Evolutionary conservation across 2,113 vertebrate species (phyloP).

Genomic region (Hydrochoerus hydrochaeris): DNA sequence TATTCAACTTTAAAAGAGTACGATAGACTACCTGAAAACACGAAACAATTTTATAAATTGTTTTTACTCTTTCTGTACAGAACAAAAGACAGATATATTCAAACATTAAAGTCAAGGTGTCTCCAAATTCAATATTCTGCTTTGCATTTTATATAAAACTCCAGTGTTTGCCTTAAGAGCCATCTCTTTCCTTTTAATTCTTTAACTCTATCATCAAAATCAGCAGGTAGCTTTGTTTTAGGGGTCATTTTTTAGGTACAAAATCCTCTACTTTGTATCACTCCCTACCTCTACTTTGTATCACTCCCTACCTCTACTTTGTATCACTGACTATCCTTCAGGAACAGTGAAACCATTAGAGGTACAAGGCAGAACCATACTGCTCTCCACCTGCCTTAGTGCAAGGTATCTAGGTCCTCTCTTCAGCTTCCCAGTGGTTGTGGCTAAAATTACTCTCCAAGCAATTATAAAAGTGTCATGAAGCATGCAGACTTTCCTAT

Average conservation of each 20-base stretch:
- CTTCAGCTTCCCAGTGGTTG: not conserved
- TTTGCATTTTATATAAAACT: not conserved
- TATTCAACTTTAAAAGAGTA: not conserved
- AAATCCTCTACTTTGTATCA: not conserved
- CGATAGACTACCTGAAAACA: not conserved
- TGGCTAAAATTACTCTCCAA: not conserved
- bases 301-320: not conserved
- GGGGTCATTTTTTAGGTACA: constrained; percentile 10
- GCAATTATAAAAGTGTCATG: not conserved
- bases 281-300: not conserved
- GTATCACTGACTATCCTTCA: not conserved
- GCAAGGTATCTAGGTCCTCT: not conserved
- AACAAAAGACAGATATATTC: not conserved
- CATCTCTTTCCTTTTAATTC: not conserved
- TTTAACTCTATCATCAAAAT: constrained; percentile 36
- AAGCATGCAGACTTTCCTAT: not conserved
- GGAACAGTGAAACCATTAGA: not conserved
- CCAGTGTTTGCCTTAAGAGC: not conserved
- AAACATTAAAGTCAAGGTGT: not conserved
- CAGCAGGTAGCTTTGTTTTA: not conserved
- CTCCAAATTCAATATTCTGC: not conserved
- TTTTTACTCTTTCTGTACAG: constrained; percentile 24
- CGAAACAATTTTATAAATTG: constrained; percentile 2
- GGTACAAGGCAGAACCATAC: not conserved
- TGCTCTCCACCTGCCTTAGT: not conserved